Conservation (phyloP, 2,113 vertebrate genomes). For the Salvelinus namaycush region DNA sequence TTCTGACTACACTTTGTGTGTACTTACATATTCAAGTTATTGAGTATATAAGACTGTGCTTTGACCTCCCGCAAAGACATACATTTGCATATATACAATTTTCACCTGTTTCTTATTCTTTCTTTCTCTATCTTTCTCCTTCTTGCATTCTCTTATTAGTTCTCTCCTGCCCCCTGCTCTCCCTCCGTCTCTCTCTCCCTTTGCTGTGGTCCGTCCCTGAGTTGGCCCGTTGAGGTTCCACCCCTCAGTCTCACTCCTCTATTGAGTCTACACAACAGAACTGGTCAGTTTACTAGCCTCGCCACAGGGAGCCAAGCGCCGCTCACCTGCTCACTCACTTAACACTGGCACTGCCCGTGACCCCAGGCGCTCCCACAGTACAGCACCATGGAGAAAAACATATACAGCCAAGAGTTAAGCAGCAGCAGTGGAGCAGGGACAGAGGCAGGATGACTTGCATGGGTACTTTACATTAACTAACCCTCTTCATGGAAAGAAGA, state of each 20-base stretch:
- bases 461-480: constrained; percentile 58
- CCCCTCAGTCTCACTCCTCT: constrained; percentile 50
- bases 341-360: constrained; percentile 40
- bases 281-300: constrained; percentile 63
- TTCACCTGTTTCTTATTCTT: constrained; percentile 36
- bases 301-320: constrained; percentile 48
- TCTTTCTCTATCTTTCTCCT: background rate
- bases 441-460: constrained; percentile 46
- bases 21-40: too few species aligned
- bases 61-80: too few species aligned
- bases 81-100: too few species aligned
- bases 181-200: too few species aligned
- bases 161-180: too few species aligned
- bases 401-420: constrained; percentile 11
- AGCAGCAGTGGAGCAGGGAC: constrained; percentile 54
- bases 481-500: constrained; percentile 38
- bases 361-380: background rate
- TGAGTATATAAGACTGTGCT: too few species aligned
- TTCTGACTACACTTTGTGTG: constrained; percentile 18
- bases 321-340: constrained; percentile 53
- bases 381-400: background rate
- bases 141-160: background rate
- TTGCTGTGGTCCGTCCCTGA: too few species aligned
- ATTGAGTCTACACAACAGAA: constrained; percentile 66
- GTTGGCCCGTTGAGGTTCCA: too few species aligned